A percentile compares a stretch with the other conserved stretches of the same genome.
Evolutionary conservation across 2,888 invertebrate species (phyloP).

Genomic region (Acrobasis consociella): DNA sequence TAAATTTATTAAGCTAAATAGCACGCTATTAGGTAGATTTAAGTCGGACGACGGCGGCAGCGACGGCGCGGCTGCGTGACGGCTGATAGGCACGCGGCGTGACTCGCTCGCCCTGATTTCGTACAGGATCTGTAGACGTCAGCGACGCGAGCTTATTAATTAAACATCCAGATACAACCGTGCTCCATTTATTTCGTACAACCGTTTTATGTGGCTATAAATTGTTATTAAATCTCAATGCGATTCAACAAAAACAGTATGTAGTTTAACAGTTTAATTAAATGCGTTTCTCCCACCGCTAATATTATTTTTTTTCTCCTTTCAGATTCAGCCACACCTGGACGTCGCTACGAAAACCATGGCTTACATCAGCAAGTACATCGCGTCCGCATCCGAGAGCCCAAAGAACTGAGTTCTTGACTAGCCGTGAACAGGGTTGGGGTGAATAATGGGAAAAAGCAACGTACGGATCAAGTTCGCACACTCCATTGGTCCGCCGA

Average conservation of each 20-base stretch:
- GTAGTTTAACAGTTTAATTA: neutral
- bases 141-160: constrained; percentile 61
- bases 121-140: constrained; percentile 69
- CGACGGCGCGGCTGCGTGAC: constrained; percentile 48
- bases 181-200: constrained; percentile 36
- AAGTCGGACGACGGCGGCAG: constrained; percentile 22
- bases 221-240: neutral
- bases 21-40: neutral
- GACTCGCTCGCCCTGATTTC: constrained; percentile 77
- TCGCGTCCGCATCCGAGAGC: constrained; percentile 42
- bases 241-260: neutral
- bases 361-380: constrained; percentile 46
- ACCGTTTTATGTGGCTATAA: neutral
- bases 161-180: constrained; percentile 58
- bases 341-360: constrained; percentile 45
- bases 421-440: constrained; percentile 57
- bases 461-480: constrained; percentile 79
- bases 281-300: constrained; percentile 11
- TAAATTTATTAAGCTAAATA: too few species aligned
- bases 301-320: constrained; percentile 45
- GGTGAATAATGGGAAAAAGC: constrained; percentile 81
- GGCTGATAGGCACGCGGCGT: constrained; percentile 66
- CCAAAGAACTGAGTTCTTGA: constrained; percentile 56
- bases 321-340: constrained; percentile 53
- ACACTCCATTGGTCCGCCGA: constrained; percentile 79